A percentile compares a stretch with the other conserved stretches of the same genome.
phyloP scores from a whole-genome alignment of 2,888 invertebrate species.

The Philhelius pedissequus region DNA sequence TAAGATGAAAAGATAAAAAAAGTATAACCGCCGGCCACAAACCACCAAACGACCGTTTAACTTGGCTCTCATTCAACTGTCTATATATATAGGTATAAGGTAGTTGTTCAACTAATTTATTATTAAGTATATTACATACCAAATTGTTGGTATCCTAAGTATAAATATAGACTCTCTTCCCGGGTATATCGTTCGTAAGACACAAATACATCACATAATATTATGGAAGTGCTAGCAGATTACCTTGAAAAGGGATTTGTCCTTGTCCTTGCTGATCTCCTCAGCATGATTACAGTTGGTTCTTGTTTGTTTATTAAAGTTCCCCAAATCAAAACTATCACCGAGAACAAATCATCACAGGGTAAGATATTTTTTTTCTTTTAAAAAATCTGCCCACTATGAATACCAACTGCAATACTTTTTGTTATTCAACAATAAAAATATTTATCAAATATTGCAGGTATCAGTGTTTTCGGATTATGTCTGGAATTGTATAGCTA shows the following conservation, averaged over 20 bases:
- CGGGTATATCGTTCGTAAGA: not conserved
- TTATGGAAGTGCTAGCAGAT: conserved; percentile 68
- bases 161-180: not conserved
- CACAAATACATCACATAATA: not conserved
- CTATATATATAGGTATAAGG: not conserved
- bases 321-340: conserved; percentile 88
- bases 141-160: conserved; percentile 11
- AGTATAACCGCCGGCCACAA: not conserved
- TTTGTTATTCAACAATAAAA: not conserved
- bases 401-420: no score
- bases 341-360: conserved; percentile 83
- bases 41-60: conserved; percentile 8
- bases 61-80: conserved; percentile 7
- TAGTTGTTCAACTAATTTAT: conserved; percentile 5
- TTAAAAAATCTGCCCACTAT: no score
- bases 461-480: conserved; percentile 76
- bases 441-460: conserved; percentile 69
- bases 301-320: conserved; percentile 89
- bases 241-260: conserved; percentile 76
- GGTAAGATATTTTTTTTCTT: conserved; percentile 81
- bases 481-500: conserved; percentile 83
- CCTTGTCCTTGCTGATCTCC: conserved; percentile 79
- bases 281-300: conserved; percentile 87
- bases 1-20: not conserved
- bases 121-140: not conserved